A percentile compares a stretch with the other conserved stretches of the same genome.
phyloP scores from a whole-genome alignment of 37 sponge, comb jelly and placozoan species.

The Hexactinellida sp. region DNA sequence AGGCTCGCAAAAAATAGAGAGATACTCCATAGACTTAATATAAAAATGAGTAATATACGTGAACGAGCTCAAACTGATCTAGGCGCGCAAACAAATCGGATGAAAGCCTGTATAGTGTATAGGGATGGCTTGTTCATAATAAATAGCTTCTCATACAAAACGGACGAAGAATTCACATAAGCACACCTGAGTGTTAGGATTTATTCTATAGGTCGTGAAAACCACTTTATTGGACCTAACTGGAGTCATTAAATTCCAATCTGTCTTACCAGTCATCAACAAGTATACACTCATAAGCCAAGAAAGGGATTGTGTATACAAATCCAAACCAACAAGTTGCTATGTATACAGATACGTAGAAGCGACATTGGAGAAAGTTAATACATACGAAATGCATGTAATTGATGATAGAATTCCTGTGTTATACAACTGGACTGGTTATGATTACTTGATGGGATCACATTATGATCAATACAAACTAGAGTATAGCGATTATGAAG shows the following conservation, averaged over 20 bases:
- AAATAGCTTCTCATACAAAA: too few relatives aligned
- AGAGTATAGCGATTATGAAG: conserved; percentile 25
- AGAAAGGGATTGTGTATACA: background rate
- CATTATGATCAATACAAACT: conserved; percentile 78
- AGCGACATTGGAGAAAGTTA: background rate
- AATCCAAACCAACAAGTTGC: background rate
- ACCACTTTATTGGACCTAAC: too few relatives aligned
- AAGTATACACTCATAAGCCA: background rate
- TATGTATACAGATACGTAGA: background rate
- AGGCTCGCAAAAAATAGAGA: too few relatives aligned
- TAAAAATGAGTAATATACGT: too few relatives aligned
- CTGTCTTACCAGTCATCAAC: background rate
- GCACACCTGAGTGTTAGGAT: too few relatives aligned
- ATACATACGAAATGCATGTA: background rate
- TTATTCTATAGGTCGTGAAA: too few relatives aligned
- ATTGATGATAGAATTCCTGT: conserved; percentile 19
- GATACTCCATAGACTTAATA: too few relatives aligned
- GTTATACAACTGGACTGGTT: conserved; percentile 48
- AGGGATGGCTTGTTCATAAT: too few relatives aligned
- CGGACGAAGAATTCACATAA: too few relatives aligned
- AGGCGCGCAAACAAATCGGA: too few relatives aligned
- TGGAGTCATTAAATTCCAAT: background rate
- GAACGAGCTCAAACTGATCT: too few relatives aligned
- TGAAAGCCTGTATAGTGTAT: too few relatives aligned
- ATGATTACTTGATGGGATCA: conserved; percentile 70